Evolutionary conservation across 2,797 vertebrate genomes (phyloP).

Genomic region (Scolopax bukidnonensis): DNA sequence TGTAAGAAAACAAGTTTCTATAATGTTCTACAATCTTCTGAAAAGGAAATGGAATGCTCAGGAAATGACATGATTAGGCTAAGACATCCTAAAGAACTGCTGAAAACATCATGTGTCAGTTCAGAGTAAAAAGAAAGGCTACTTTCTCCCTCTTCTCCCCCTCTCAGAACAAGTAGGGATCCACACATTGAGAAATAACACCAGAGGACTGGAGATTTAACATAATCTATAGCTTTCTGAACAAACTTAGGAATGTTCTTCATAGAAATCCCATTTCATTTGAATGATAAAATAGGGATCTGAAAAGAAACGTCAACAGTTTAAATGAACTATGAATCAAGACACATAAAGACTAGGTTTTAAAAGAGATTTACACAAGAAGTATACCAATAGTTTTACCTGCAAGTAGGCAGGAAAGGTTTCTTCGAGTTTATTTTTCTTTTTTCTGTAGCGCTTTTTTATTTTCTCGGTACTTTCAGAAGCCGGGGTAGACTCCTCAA

Average conservation of each 20-base stretch:
- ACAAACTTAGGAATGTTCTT: not conserved
- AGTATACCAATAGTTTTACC: conserved; percentile 72
- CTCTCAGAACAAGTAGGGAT: not conserved
- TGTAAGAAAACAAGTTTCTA: not conserved
- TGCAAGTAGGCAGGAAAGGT: conserved; percentile 95
- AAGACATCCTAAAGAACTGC: not conserved
- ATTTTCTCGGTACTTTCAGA: conserved; percentile 93
- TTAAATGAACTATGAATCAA: not conserved
- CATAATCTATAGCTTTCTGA: not conserved
- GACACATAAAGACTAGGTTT: not conserved
- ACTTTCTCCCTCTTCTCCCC: not conserved
- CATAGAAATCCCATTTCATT: not conserved
- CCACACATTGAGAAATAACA: not conserved
- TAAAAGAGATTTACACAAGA: not conserved
- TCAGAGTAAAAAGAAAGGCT: not conserved
- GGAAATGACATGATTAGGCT: not conserved
- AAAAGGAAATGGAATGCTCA: not conserved
- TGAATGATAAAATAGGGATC: not conserved
- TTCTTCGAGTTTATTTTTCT: conserved; percentile 98
- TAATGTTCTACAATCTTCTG: not conserved
- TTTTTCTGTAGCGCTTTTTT: conserved; percentile 96
- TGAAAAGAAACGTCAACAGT: not conserved
- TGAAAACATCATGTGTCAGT: not conserved
- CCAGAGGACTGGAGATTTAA: not conserved
- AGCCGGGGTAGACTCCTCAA: conserved; percentile 86